Evolutionary conservation across 2,113 vertebrate genomes (phyloP).

Genomic region (Picathartes gymnocephalus): DNA sequence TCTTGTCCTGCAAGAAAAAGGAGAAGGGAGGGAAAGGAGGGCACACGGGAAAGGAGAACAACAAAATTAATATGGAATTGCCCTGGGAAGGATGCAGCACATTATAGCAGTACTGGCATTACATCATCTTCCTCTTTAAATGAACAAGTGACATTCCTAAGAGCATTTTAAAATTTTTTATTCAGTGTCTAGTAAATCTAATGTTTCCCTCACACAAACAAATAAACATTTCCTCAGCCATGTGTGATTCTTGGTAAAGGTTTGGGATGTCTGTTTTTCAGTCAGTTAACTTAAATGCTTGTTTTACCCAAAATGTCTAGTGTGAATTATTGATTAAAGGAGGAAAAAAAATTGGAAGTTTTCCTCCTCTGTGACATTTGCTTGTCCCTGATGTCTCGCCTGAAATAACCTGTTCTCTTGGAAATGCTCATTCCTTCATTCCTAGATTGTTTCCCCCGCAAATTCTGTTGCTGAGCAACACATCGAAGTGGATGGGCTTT

Average conservation of each 20-base stretch:
- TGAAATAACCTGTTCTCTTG: constrained; percentile 65
- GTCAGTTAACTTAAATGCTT: constrained; percentile 1
- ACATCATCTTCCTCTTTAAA: constrained; percentile 49
- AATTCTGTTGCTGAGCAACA: constrained; percentile 68
- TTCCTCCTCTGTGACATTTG: constrained; percentile 40
- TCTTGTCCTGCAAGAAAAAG: constrained; percentile 88
- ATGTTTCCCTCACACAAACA: constrained; percentile 9
- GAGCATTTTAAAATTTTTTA: constrained; percentile 16
- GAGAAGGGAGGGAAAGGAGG: constrained; percentile 39
- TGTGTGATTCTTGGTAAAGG: constrained; percentile 27
- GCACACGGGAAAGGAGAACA: constrained; percentile 43
- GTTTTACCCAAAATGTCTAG: constrained; percentile 10
- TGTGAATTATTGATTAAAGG: constrained; percentile 63
- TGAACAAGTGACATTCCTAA: constrained; percentile 22
- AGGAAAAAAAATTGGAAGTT: not conserved
- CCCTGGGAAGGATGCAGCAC: not conserved
- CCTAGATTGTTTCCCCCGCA: constrained; percentile 50
- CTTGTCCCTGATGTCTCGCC: constrained; percentile 27
- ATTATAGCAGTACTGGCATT: constrained; percentile 39
- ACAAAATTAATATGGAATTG: constrained; percentile 57
- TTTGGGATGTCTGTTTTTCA: constrained; percentile 31
- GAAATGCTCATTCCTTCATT: constrained; percentile 54
- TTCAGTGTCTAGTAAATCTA: constrained; percentile 28
- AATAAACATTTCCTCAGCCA: constrained; percentile 32
- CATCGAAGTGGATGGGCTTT: not conserved